Evolutionary conservation across 2,113 vertebrate genomes (phyloP).

Genomic region (Eurystomus gularis): DNA sequence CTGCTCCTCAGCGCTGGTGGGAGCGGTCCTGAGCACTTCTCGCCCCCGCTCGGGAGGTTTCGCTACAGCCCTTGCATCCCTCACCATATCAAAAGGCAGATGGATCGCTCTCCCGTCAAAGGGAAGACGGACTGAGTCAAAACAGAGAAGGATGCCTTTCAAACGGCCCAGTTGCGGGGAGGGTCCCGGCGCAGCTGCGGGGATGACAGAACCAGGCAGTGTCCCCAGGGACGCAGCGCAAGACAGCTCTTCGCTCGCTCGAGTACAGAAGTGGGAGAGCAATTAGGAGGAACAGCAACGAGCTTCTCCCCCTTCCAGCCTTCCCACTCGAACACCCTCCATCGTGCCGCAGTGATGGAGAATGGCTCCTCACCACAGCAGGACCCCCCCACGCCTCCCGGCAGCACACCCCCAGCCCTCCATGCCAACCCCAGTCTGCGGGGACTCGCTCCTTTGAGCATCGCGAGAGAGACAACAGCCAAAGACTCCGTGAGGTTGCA

Average conservation of each 20-base stretch:
- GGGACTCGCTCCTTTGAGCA: not conserved
- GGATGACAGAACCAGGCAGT: not conserved
- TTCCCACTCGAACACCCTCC: not conserved
- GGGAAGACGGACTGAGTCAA: not conserved
- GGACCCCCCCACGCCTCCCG: not conserved
- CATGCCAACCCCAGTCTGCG: not conserved
- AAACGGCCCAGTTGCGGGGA: not conserved
- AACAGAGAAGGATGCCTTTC: not conserved
- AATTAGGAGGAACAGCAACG: constrained; percentile 14
- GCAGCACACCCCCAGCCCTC: not conserved
- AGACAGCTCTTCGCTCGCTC: not conserved
- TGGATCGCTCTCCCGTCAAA: not conserved
- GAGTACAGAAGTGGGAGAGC: constrained; percentile 53
- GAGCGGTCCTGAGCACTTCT: not conserved
- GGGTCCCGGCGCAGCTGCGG: not conserved
- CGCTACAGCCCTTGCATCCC: not conserved
- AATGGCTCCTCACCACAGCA: not conserved
- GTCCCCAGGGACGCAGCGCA: constrained; percentile 9
- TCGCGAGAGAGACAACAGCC: rapidly evolving
- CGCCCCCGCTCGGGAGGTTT: not conserved
- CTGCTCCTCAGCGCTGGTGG: not conserved
- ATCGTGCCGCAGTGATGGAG: rapidly evolving
- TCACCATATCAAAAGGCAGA: not conserved
- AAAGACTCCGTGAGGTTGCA: not conserved
- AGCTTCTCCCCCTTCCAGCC: constrained; percentile 18